Percentiles rank a stretch among this genome's conserved stretches.
These are phyloP conservation scores for Epinotia bilunana DNA, from an alignment of 2,888 invertebrate genomes.

Conservation along the genomic window DNA sequence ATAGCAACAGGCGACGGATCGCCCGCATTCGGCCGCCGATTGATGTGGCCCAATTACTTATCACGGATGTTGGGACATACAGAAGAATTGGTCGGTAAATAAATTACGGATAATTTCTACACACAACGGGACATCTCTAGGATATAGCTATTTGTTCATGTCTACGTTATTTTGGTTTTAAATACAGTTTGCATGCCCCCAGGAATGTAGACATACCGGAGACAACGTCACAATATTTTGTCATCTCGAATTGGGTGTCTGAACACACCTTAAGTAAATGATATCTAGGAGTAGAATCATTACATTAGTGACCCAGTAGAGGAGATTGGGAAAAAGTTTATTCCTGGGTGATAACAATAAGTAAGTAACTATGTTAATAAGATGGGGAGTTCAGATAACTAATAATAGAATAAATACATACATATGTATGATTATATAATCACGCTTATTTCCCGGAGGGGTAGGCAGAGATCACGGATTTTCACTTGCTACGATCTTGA, in stretches of 20 bases:
- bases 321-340: background rate
- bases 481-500: no score
- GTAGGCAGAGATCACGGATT: no score
- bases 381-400: no score
- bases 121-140: background rate
- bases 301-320: background rate
- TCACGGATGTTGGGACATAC: slow-evolving; percentile 50
- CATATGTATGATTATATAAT: no score
- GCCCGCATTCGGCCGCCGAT: slow-evolving; percentile 73
- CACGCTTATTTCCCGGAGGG: no score
- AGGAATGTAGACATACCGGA: no score
- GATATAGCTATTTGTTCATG: background rate
- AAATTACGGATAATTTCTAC: background rate
- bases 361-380: no score
- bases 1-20: slow-evolving; percentile 64
- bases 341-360: background rate
- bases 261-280: no score
- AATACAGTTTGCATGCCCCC: background rate
- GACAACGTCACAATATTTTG: no score
- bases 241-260: no score
- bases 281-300: background rate
- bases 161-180: background rate
- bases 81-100: slow-evolving; percentile 3
- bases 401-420: no score
- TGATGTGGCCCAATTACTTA: slow-evolving; percentile 73